These are phyloP conservation scores for Xestia ashworthii DNA, from an alignment of 2,888 invertebrate genomes.

Conservation along the genomic window DNA sequence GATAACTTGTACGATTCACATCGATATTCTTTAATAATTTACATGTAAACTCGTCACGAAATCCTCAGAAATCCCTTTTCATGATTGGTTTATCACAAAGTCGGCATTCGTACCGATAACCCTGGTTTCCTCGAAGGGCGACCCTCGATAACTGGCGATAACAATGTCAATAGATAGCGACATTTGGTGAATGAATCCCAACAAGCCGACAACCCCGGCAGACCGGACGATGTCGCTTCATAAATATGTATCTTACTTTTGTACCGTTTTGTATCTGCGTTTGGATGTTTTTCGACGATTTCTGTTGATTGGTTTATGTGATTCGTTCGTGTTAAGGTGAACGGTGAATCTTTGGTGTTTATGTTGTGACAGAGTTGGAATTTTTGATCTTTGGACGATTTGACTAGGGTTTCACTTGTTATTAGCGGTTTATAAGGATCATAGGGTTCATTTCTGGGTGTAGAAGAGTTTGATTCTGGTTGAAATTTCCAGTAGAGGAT, in stretches of 20 bases:
- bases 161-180: constrained; percentile 71
- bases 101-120: constrained; percentile 73
- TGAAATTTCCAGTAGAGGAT: neutral
- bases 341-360: neutral
- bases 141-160: constrained; percentile 76
- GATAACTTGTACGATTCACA: constrained; percentile 18
- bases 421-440: neutral
- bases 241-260: constrained; percentile 67
- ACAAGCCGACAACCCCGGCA: constrained; percentile 18
- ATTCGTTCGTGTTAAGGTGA: constrained; percentile 4
- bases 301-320: constrained; percentile 43
- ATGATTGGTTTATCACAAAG: constrained; percentile 66
- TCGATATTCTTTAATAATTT: constrained; percentile 47
- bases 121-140: constrained; percentile 77
- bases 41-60: constrained; percentile 47
- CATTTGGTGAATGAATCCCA: constrained; percentile 72
- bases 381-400: neutral
- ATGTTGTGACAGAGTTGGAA: neutral
- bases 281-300: constrained; percentile 44
- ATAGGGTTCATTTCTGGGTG: neutral
- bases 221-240: constrained; percentile 63
- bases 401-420: neutral
- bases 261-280: constrained; percentile 50
- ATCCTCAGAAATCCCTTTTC: constrained; percentile 66
- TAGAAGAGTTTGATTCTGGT: neutral